These are phyloP conservation scores for Drosophila differens DNA, from an alignment of 2,888 invertebrate species.

Conservation along the genomic window DNA sequence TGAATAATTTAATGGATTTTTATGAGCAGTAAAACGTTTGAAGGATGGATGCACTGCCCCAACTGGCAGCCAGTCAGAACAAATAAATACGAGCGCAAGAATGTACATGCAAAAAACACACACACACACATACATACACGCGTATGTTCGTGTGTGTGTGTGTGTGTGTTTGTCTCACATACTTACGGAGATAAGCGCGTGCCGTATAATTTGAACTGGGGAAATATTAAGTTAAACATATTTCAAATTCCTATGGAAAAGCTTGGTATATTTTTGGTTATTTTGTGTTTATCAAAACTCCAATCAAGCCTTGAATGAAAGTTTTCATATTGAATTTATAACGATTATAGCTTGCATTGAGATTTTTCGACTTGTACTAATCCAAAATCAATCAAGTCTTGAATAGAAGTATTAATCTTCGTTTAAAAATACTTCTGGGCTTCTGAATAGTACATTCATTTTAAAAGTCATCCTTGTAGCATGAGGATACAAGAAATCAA, in stretches of 20 bases:
- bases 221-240: not conserved
- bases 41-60: constrained; percentile 69
- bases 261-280: not conserved
- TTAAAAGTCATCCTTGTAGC: not conserved
- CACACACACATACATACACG: not conserved
- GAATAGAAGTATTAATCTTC: not conserved
- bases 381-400: not conserved
- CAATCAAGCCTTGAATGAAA: not conserved
- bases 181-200: constrained; percentile 2
- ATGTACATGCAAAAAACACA: constrained; percentile 7
- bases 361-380: too few species aligned
- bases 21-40: constrained; percentile 81
- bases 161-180: constrained; percentile 19
- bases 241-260: not conserved
- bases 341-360: not conserved
- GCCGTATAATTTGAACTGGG: not conserved
- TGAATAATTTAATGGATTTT: constrained; percentile 83
- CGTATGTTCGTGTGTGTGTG: constrained; percentile 5
- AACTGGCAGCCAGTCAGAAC: constrained; percentile 25
- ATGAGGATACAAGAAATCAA: not conserved
- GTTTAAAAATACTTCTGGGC: not conserved
- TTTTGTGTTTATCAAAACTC: not conserved
- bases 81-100: constrained; percentile 11
- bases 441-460: not conserved
- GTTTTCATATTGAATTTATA: not conserved